Percentiles rank a stretch among this genome's conserved stretches.
Conservation (phyloP, 2,888 invertebrate genomes). For the Athalia circularis region DNA sequence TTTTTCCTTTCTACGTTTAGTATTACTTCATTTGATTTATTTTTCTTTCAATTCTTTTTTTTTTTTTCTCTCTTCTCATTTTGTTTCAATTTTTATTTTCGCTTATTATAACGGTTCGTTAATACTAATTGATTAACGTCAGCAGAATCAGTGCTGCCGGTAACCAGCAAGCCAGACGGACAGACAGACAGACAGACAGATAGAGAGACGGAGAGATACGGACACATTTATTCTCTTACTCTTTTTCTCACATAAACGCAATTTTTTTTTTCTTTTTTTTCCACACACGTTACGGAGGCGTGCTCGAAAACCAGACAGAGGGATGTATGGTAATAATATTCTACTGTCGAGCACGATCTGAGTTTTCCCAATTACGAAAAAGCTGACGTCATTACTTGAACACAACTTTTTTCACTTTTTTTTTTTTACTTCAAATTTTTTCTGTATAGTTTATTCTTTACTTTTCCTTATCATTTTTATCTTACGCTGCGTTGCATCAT, state of each 20-base stretch:
- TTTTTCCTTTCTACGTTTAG: background rate
- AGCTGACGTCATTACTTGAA: constrained; percentile 40
- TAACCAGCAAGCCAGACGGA: background rate
- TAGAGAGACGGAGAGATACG: background rate
- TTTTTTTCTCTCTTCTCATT: background rate
- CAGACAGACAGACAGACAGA: constrained; percentile 3
- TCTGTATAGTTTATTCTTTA: constrained; percentile 30
- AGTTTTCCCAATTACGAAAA: constrained; percentile 42
- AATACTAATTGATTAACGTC: constrained; percentile 43
- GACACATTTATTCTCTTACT: background rate
- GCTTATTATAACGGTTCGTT: constrained; percentile 33
- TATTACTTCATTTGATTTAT: background rate
- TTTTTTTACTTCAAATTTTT: constrained; percentile 44
- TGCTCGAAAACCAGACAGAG: too few relatives aligned
- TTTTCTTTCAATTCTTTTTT: background rate
- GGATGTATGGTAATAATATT: too few relatives aligned
- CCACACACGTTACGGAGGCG: too few relatives aligned
- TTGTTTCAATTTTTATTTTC: constrained; percentile 5
- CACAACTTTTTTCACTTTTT: constrained; percentile 25
- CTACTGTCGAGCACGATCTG: constrained; percentile 24
- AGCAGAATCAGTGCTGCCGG: constrained; percentile 20
- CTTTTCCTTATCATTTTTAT: constrained; percentile 41
- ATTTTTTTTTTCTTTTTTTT: background rate
- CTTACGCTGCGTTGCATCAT: constrained; percentile 2
- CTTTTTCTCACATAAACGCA: background rate